Conservation (phyloP, 2,797 vertebrate species). For the Pogonophryne albipinna region DNA sequence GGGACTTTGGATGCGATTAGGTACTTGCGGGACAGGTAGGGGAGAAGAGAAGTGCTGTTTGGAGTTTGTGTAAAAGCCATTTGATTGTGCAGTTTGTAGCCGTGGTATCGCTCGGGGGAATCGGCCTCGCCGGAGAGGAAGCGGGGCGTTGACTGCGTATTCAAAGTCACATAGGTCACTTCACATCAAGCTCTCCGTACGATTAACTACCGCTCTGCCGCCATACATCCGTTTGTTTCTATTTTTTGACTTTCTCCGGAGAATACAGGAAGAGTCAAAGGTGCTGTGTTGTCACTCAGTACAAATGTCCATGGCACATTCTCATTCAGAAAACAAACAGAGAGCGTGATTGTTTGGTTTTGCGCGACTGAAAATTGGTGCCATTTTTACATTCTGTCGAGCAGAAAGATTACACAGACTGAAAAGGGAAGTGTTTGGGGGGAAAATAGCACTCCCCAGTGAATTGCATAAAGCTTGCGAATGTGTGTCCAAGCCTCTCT, state of each 20-base stretch:
- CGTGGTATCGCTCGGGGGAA: conserved; percentile 36
- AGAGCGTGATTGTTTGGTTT: conserved; percentile 41
- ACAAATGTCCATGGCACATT: conserved; percentile 18
- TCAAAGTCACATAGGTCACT: conserved; percentile 49
- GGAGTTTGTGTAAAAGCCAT: conserved; percentile 71
- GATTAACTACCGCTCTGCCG: conserved; percentile 27
- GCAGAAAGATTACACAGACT: conserved; percentile 29
- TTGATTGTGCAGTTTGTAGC: conserved; percentile 56
- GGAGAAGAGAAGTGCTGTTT: conserved; percentile 60
- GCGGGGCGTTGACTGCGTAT: conserved; percentile 9
- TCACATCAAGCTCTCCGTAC: conserved; percentile 27
- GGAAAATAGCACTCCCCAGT: conserved; percentile 46
- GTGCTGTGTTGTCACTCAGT: conserved; percentile 43
- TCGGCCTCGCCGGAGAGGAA: conserved; percentile 37
- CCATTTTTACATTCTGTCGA: conserved; percentile 23
- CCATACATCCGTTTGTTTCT: conserved; percentile 32
- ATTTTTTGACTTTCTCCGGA: conserved; percentile 28
- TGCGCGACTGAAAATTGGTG: conserved; percentile 24
- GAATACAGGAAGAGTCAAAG: conserved; percentile 31
- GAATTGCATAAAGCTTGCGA: conserved; percentile 55
- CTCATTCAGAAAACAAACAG: conserved; percentile 54
- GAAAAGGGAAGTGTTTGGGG: conserved; percentile 53
- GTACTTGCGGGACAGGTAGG: conserved; percentile 77
- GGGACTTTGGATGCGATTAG: conserved; percentile 79
- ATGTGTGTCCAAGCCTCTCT: conserved; percentile 49